phyloP scores from a whole-genome alignment of 2,797 vertebrate genomes.

The Sebastes flavidus region DNA sequence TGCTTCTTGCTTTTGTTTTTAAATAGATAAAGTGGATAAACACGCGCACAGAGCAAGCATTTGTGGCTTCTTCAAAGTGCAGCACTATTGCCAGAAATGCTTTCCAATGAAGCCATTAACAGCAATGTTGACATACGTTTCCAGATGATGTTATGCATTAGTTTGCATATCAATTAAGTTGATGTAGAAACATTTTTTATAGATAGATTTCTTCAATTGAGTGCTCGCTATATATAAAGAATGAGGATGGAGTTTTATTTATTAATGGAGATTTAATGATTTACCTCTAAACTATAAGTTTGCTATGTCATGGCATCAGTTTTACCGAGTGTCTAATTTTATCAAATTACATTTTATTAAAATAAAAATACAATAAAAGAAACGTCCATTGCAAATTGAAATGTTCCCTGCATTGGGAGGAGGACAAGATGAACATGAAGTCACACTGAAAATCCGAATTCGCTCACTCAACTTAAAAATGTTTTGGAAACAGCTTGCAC shows the following conservation, averaged over 20 bases:
- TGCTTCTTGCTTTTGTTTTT: background rate
- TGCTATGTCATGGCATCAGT: background rate
- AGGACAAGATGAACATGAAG: too few relatives aligned
- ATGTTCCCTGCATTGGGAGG: background rate
- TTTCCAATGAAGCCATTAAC: background rate
- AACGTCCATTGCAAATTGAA: background rate
- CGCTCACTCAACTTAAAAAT: too few relatives aligned
- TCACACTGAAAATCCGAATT: too few relatives aligned
- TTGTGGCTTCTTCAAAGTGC: background rate
- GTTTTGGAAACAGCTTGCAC: too few relatives aligned
- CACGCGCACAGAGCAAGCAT: background rate
- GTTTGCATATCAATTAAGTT: background rate
- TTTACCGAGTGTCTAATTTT: background rate
- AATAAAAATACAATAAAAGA: background rate
- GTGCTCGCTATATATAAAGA: background rate
- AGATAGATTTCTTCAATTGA: background rate
- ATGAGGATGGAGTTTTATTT: background rate
- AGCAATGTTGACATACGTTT: background rate
- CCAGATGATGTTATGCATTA: background rate
- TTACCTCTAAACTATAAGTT: background rate
- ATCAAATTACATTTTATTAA: background rate
- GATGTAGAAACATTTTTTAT: background rate
- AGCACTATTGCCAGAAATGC: background rate
- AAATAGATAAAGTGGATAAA: background rate
- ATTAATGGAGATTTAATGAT: background rate